Base-by-base conservation (phyloP, 2,797 vertebrate species). In the Sebastes cheni region DNA sequence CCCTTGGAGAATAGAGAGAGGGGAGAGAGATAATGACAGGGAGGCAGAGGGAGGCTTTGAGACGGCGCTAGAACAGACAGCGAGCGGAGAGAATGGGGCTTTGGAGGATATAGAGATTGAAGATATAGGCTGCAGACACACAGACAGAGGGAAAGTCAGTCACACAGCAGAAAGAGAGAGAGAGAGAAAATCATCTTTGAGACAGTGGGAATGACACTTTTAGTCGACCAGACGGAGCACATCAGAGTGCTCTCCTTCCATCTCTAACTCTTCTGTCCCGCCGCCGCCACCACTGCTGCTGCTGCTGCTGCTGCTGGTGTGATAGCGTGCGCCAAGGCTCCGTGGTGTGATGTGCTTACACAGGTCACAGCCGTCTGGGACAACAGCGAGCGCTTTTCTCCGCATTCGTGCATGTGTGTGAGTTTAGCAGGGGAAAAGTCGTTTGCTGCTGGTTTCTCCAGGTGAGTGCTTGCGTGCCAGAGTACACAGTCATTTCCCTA, bases 11-110 rank as follows among this genome's bases (percentile, higher is more conserved):
- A 90, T 88, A 90, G 91, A 88, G 89, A 69, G 80, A 90, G 86
- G 73, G 72, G 84, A 85, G 87, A 88, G 88, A 91, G 90, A 92
- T 93, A 91, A 93, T 93, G 92, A 93, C 92, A 93, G 92, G 83
- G 90, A 94, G 92, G 90, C 85, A 91, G 83, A 89, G 90, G 85
- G 86, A 92, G 86, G 87, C 86, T 92, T 91, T 92, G 86, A 92
- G 90, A 90, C 91, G 67, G 85, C 55, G 84, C 87, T 86, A 72
- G 84, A 89, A 75, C 86, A 87, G 90, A 88, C 87, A 90, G 81
- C 65, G 88, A 90, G 87, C 87, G 79, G 85, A 78, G 88, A 89
- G 88, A 93, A 93, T 90, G 86, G 86, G 90, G 83, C 86, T 91
- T 91, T 88, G 90, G 87, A 91, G 84, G 85, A 90, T 86, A 84